Conservation (phyloP, 1,140 invertebrate genomes). For the Cotesia chilonis region DNA sequence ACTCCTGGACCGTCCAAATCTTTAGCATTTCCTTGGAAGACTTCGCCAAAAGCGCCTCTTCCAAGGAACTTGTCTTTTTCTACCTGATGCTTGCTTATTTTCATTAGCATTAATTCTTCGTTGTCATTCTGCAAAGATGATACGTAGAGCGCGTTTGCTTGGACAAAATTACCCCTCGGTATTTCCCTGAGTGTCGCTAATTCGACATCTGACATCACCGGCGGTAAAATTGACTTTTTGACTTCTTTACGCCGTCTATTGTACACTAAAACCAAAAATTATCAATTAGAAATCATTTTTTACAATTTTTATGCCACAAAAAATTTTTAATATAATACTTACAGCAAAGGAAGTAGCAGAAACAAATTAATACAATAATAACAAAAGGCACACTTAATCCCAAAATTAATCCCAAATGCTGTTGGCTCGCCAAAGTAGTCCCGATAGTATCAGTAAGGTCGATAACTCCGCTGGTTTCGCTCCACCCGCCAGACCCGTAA, state of each 20-base stretch:
- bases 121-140: slow-evolving; percentile 73
- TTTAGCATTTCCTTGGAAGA: slow-evolving; percentile 87
- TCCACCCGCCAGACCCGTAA: slow-evolving; percentile 80
- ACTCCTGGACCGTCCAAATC: slow-evolving; percentile 68
- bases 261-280: slow-evolving; percentile 51
- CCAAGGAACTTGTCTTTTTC: slow-evolving; percentile 88
- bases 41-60: slow-evolving; percentile 96
- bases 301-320: neutral
- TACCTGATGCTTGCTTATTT: slow-evolving; percentile 83
- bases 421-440: slow-evolving; percentile 69
- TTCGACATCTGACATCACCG: slow-evolving; percentile 78
- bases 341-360: slow-evolving; percentile 61
- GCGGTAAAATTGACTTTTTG: slow-evolving; percentile 68
- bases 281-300: slow-evolving; percentile 11
- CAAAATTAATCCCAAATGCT: slow-evolving; percentile 69
- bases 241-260: slow-evolving; percentile 66
- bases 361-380: slow-evolving; percentile 57
- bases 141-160: slow-evolving; percentile 85
- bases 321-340: slow-evolving; percentile 45
- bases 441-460: slow-evolving; percentile 67
- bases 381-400: slow-evolving; percentile 68
- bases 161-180: slow-evolving; percentile 77
- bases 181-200: slow-evolving; percentile 88
- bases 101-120: slow-evolving; percentile 73
- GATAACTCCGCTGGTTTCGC: slow-evolving; percentile 70